These are phyloP conservation scores for Jaculus jaculus DNA, from an alignment of 2,113 vertebrate genomes.

Conservation along the genomic window DNA sequence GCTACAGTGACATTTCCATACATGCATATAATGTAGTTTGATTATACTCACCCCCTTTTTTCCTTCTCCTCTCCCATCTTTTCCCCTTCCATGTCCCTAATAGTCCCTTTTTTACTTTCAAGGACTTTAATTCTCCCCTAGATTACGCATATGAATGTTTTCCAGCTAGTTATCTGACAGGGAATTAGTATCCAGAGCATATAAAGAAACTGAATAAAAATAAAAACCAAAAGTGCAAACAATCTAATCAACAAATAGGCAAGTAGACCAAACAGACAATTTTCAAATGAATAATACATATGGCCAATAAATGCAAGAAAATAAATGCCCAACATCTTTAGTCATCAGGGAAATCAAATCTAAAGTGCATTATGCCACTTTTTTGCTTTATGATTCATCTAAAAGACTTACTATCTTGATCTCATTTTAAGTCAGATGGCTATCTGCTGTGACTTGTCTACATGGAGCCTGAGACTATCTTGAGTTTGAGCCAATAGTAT, in stretches of 20 bases:
- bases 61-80: too few relatives aligned
- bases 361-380: not conserved
- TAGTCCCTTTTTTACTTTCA: not conserved
- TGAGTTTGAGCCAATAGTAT: not conserved
- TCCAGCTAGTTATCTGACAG: not conserved
- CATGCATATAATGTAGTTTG: too few relatives aligned
- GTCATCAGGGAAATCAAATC: not conserved
- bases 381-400: slow-evolving; percentile 34
- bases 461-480: not conserved
- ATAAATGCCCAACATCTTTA: not conserved
- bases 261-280: not conserved
- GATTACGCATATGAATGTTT: not conserved
- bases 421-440: not conserved
- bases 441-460: not conserved
- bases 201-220: not conserved
- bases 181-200: not conserved
- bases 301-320: not conserved
- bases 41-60: too few relatives aligned
- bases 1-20: too few relatives aligned
- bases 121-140: not conserved
- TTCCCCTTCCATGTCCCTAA: too few relatives aligned
- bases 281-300: not conserved
- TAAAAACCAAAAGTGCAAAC: not conserved
- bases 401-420: not conserved
- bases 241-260: not conserved